Evolutionary conservation across 2,113 vertebrate genomes (phyloP), one percentile per base, ranked within the genome.

Genomic region (Microcebus griseorufus): DNA sequence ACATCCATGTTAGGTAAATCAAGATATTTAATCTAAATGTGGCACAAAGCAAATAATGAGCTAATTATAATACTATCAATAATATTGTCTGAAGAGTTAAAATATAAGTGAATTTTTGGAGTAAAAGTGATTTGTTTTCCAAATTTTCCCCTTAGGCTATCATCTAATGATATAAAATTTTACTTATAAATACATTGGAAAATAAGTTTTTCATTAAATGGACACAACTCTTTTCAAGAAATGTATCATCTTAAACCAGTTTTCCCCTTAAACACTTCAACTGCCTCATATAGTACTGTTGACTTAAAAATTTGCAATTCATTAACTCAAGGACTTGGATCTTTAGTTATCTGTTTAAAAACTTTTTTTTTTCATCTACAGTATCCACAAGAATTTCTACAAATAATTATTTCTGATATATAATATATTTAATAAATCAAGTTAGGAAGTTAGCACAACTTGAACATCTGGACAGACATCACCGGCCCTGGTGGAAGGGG

Each of bases 191-290:
- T 88, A 48, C 20, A 48, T 5, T 67, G 11, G 45, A 62, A 95
- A 92, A 75, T 76, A 81, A 45, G 3, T 42, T 89, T 65, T 78
- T 29, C 42, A 79, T 64, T 65, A 86, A 85, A 78, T 16, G 34
- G 42, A 65, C 73, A 34, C 14, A 58, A 60, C 18, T 65, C 12
- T 91, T 84, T 89, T 86, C 23, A 92, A 96, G 85, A 97, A 86
- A 86, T 58, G 12, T 22, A 58, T 6, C 32, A 39, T 62, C 12
- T 91, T 51, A n/a, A 48, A 51, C 79, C 18, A 48, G 12, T 78
- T 69, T 88, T 45, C 20, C 55, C 64, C 48, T 48, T 11, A 48
- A 48, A 48, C 48, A 48, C 9, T 48, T 48, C 48, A 48, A 48
- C 48, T 48, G 48, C 48, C 48, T 48, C 48, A 48, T 48, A 48